Evolutionary conservation across 2,797 vertebrate species (phyloP).

Genomic region (Hemitrygon akajei): DNA sequence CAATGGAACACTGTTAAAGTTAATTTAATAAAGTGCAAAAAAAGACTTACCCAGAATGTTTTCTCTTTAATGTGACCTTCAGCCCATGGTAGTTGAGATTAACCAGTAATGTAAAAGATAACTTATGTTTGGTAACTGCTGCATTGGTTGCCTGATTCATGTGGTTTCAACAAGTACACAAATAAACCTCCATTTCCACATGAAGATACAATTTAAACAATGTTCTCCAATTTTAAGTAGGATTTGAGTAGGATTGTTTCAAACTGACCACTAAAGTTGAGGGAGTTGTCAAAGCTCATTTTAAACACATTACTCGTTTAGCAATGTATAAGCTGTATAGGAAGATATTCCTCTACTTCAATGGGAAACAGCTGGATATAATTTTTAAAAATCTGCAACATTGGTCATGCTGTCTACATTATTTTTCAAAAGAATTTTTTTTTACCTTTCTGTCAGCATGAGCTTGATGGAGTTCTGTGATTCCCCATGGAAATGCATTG

Average conservation of each 20-base stretch:
- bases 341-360: background rate
- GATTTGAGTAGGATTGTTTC: background rate
- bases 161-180: background rate
- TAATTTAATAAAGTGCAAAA: background rate
- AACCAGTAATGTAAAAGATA: background rate
- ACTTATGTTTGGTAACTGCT: background rate
- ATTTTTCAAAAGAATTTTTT: background rate
- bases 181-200: background rate
- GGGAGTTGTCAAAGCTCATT: background rate
- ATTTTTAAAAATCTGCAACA: background rate
- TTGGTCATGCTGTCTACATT: background rate
- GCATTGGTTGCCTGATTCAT: background rate
- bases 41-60: background rate
- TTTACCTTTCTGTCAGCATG: background rate
- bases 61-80: too few species aligned
- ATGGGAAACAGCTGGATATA: background rate
- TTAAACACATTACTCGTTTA: conserved; percentile 3
- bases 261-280: background rate
- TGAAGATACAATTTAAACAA: background rate
- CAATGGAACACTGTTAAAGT: background rate
- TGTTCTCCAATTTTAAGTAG: background rate
- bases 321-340: background rate
- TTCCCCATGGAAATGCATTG: background rate
- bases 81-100: background rate
- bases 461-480: conserved; percentile 1